Evolutionary conservation across 2,113 vertebrate species (phyloP).

Genomic region (Dasyornis broadbenti): DNA sequence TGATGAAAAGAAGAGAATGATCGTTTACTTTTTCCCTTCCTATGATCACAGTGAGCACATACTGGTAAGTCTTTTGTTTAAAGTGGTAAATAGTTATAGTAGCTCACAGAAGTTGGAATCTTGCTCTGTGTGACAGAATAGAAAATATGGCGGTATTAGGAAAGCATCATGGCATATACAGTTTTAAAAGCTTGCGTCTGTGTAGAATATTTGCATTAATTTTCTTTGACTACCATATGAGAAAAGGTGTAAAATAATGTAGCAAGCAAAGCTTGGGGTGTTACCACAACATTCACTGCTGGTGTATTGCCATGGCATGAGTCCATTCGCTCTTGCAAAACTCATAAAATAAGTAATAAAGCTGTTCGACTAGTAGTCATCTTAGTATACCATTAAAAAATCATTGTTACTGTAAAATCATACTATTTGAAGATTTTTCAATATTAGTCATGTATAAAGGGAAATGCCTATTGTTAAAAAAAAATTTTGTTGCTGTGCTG

Average conservation of each 20-base stretch:
- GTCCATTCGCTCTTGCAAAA: not conserved
- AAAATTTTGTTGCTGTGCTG: not conserved
- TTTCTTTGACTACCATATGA: not conserved
- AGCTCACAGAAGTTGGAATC: not conserved
- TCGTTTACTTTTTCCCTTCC: not conserved
- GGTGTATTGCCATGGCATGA: not conserved
- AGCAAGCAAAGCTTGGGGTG: not conserved
- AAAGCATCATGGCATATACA: not conserved
- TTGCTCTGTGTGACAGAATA: not conserved
- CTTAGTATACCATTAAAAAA: not conserved
- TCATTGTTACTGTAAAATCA: not conserved
- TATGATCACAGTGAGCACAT: not conserved
- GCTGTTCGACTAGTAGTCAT: not conserved
- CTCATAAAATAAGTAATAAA: not conserved
- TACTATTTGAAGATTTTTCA: not conserved
- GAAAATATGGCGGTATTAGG: not conserved
- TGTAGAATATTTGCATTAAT: not conserved
- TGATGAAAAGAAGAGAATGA: not conserved
- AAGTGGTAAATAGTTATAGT: not conserved
- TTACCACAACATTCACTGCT: not conserved
- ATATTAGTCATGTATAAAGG: not conserved
- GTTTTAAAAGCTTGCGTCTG: not conserved
- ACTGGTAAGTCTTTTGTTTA: not conserved
- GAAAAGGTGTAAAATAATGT: not conserved
- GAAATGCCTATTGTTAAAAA: not conserved